Base-by-base conservation (phyloP, 2,888 invertebrate species). In the Drosophila pseudotakahashii region DNA sequence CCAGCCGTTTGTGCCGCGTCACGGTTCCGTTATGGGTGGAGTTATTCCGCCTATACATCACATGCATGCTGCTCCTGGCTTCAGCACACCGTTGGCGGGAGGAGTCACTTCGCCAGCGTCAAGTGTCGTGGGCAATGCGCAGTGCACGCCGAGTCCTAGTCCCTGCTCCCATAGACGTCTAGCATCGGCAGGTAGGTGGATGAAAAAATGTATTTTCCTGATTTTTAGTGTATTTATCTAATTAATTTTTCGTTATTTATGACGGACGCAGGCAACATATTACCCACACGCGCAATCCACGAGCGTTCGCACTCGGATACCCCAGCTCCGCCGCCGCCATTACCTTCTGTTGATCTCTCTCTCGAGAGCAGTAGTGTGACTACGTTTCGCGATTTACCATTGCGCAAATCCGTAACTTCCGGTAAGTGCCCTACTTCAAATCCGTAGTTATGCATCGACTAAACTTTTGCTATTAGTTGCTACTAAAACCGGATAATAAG, bases 291-390 rank as follows among this genome's bases (percentile, higher is more conserved):
- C 23, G 75, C 95, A 50, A 95, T 96, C 91, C 97, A 97, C 91
- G 97, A 97, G 92, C 94, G 97, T 73, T 97, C 97, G 34, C 97
- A 97, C 92, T 97, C 97, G 30, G 97, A 97, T 91, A 97, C 97
- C 51, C 84, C 87, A 9, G 84, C 88, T 5, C 97, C 96, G 19
- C 96, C 96, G 53, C 95, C 96, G 60, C 95, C 96, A 55, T 93
- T 97, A 81, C 96, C 96, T 53, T 95, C 96, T 11, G 97, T 98
- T 57, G 97, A 98, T 92, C 94, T 98, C 66, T 98, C 97, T 61
- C 97, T 97, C 36, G 98, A 98, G 93, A 98, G 98, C 92, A 98
- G 98, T 92, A 98, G 98, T 91, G 98, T 98, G 75, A 97, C 98
- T 59, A 97, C 97, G 71, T 94, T 98, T 87, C 97, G 97, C 90